A percentile compares a stretch with the other conserved stretches of the same genome.
Evolutionary conservation across 1,140 invertebrate genomes (phyloP).

Genomic region (Neelides sp.): DNA sequence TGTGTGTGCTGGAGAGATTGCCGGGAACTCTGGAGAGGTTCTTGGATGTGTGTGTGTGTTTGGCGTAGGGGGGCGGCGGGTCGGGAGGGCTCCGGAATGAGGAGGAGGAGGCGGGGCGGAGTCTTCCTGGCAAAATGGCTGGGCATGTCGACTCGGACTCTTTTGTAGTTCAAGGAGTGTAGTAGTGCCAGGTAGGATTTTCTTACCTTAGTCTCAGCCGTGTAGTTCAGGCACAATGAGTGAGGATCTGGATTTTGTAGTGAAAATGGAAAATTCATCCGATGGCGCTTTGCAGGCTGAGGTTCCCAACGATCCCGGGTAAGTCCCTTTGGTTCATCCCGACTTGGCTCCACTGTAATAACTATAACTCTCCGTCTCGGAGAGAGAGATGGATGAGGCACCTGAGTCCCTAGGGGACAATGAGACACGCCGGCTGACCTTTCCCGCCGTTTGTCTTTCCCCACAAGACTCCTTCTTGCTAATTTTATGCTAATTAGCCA

Average conservation of each 20-base stretch:
- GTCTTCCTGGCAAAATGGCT: constrained; percentile 27
- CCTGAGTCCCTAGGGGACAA: no score
- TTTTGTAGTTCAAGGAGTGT: constrained; percentile 24
- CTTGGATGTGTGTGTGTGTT: no score
- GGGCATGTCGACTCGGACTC: constrained; percentile 21
- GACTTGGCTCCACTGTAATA: no score
- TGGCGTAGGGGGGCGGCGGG: background rate
- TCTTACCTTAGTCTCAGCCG: constrained; percentile 22
- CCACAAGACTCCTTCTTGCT: no score
- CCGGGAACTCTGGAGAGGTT: no score
- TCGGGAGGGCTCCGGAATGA: constrained; percentile 1
- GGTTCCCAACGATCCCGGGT: constrained; percentile 81
- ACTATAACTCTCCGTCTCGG: no score
- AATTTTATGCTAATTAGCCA: no score
- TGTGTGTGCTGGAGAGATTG: no score
- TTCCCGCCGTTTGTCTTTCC: no score
- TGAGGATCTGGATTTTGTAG: constrained; percentile 31
- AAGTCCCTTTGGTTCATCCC: constrained; percentile 37
- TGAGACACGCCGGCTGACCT: no score
- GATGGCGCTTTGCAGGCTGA: constrained; percentile 59
- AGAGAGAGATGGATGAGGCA: no score
- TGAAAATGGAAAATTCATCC: constrained; percentile 47
- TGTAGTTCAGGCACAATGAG: constrained; percentile 19
- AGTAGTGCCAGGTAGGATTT: constrained; percentile 26
- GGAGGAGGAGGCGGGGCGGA: constrained; percentile 20